These are phyloP conservation scores for Rhinolophus sinicus DNA, from an alignment of 2,113 vertebrate genomes.

Conservation along the genomic window DNA sequence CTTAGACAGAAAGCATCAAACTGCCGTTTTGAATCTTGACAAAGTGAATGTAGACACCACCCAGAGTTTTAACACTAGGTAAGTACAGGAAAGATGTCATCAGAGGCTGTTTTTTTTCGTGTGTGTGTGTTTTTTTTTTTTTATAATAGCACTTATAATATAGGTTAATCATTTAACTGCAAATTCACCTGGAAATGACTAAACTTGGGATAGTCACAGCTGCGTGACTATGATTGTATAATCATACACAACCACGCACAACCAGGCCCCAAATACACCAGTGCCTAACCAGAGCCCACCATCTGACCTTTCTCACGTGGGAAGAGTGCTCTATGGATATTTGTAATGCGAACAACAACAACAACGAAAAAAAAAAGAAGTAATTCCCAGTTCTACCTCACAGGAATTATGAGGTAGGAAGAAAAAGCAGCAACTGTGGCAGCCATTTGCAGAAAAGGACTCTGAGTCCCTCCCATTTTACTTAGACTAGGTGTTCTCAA, in stretches of 20 bases:
- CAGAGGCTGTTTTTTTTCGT: background rate
- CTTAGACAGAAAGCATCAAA: background rate
- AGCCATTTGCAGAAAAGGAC: background rate
- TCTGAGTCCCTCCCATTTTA: background rate
- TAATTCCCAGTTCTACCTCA: background rate
- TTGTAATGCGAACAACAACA: background rate
- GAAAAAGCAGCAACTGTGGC: background rate
- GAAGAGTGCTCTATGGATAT: background rate
- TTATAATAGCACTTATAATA: background rate
- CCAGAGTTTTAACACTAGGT: background rate
- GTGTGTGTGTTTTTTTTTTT: background rate
- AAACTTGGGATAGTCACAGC: constrained; percentile 16
- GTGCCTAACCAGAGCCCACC: rapidly evolving
- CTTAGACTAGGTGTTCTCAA: background rate
- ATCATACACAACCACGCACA: background rate
- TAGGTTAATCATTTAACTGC: constrained; percentile 71
- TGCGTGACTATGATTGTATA: background rate
- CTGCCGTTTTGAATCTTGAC: background rate
- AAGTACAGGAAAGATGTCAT: background rate
- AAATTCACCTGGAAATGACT: constrained; percentile 66
- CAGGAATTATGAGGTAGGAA: too few relatives aligned
- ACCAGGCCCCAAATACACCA: background rate
- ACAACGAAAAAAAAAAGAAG: background rate
- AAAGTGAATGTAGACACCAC: background rate
- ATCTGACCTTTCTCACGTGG: background rate